A percentile compares a stretch with the other conserved stretches of the same genome.
phyloP scores from a whole-genome alignment of 37 sponge, comb jelly and placozoan genomes.

The Tethya wilhelma region DNA sequence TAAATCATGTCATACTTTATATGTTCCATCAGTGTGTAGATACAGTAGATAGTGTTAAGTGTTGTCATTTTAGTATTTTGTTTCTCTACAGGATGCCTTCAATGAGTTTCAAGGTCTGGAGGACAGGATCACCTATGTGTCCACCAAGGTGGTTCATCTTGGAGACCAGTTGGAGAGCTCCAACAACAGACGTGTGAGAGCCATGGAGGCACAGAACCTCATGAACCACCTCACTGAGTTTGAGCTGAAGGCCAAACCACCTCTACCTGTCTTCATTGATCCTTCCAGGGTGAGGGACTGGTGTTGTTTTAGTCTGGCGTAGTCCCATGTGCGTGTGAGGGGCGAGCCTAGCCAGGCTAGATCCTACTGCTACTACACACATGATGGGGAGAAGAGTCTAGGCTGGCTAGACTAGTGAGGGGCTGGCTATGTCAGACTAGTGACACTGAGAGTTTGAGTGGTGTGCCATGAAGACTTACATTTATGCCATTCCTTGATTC shows the following conservation, averaged over 20 bases:
- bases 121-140: slow-evolving; percentile 77
- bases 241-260: slow-evolving; percentile 21
- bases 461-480: no score
- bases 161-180: slow-evolving; percentile 95
- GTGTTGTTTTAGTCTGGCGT: neutral
- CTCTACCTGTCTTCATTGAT: slow-evolving; percentile 63
- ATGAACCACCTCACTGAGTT: slow-evolving; percentile 79
- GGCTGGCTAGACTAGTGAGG: neutral
- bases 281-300: slow-evolving; percentile 47
- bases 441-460: no score
- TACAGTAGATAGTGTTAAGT: neutral
- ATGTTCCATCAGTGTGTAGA: neutral
- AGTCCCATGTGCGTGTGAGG: neutral
- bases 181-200: slow-evolving; percentile 59
- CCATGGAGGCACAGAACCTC: slow-evolving; percentile 74
- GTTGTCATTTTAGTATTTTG: neutral
- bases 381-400: neutral
- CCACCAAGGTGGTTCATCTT: slow-evolving; percentile 95
- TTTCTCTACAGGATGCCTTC: slow-evolving; percentile 62
- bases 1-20: no score
- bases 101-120: slow-evolving; percentile 81
- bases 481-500: no score
- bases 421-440: no score
- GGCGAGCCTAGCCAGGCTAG: neutral
- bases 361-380: neutral